Evolutionary conservation across 2,113 vertebrate genomes (phyloP).

Genomic region (Saccopteryx leptura): DNA sequence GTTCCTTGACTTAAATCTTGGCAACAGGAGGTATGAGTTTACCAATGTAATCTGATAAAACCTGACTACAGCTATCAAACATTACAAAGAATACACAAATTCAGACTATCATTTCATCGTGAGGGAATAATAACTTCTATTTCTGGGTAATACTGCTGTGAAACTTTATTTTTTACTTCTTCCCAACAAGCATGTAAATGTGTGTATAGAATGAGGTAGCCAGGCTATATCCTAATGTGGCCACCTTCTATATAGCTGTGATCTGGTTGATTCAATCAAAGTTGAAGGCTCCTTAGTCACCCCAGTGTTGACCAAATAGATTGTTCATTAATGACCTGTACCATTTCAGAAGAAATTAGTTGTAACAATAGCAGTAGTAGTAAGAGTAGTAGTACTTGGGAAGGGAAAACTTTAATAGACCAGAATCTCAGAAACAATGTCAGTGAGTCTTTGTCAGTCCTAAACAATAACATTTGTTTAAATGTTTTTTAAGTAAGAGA

Average conservation of each 20-base stretch:
- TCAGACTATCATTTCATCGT: background rate
- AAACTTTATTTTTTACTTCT: conserved; percentile 7
- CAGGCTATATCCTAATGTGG: background rate
- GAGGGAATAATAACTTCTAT: background rate
- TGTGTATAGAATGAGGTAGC: background rate
- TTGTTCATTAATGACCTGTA: background rate
- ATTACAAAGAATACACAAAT: background rate
- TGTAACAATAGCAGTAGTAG: too few relatives aligned
- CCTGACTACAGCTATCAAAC: too few relatives aligned
- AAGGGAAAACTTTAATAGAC: background rate
- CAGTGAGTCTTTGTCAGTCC: background rate
- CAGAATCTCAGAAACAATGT: background rate
- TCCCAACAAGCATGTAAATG: background rate
- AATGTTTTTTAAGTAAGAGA: too few relatives aligned
- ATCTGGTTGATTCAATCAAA: background rate
- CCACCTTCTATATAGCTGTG: too few relatives aligned
- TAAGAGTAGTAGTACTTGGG: background rate
- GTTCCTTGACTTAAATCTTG: background rate
- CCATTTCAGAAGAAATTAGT: background rate
- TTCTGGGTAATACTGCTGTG: background rate
- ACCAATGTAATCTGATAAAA: background rate
- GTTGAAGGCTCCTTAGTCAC: background rate
- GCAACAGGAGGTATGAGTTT: background rate
- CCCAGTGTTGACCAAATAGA: background rate
- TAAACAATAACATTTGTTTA: background rate